Percentiles rank a stretch among this genome's conserved stretches.
phyloP scores from a whole-genome alignment of 2,797 vertebrate species.

The Carapus acus region DNA sequence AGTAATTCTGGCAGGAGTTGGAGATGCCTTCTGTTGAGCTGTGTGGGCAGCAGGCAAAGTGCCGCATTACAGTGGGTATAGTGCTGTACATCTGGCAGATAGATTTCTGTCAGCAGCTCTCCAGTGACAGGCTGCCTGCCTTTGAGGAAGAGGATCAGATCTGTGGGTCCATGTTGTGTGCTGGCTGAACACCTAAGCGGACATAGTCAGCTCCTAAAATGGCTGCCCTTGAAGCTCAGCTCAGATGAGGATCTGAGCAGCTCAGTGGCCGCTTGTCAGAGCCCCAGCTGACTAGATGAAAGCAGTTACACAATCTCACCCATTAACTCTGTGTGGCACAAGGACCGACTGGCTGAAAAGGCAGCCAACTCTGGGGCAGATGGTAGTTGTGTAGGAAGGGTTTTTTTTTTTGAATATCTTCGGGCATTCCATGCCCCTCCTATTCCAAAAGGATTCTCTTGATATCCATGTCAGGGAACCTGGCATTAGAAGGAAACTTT shows the following conservation, averaged over 20 bases:
- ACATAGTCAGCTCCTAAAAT: conserved; percentile 89
- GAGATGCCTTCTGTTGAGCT: conserved; percentile 71
- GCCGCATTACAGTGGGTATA: no score
- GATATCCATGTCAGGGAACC: conserved; percentile 72
- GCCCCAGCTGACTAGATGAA: conserved; percentile 87
- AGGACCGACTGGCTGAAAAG: conserved; percentile 74
- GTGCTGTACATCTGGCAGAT: conserved; percentile 74
- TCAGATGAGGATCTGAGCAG: conserved; percentile 86
- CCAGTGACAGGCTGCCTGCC: conserved; percentile 71
- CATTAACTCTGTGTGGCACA: conserved; percentile 82
- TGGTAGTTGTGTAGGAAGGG: conserved; percentile 52
- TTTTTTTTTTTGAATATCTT: conserved; percentile 19
- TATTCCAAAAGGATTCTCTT: conserved; percentile 58
- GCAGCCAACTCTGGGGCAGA: conserved; percentile 52
- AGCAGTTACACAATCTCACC: conserved; percentile 84
- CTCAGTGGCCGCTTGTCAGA: conserved; percentile 84
- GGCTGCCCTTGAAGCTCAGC: conserved; percentile 90
- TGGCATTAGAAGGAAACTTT: conserved; percentile 84
- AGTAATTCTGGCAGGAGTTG: conserved; percentile 52
- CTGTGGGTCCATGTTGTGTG: conserved; percentile 92
- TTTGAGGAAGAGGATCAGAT: conserved; percentile 81
- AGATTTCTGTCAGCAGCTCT: conserved; percentile 78
- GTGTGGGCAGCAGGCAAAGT: conserved; percentile 61
- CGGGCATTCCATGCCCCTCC: conserved; percentile 42
- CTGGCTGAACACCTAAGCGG: conserved; percentile 77